Conservation (phyloP, 1,140 invertebrate species). For the Ctenoplectra terminalis region DNA sequence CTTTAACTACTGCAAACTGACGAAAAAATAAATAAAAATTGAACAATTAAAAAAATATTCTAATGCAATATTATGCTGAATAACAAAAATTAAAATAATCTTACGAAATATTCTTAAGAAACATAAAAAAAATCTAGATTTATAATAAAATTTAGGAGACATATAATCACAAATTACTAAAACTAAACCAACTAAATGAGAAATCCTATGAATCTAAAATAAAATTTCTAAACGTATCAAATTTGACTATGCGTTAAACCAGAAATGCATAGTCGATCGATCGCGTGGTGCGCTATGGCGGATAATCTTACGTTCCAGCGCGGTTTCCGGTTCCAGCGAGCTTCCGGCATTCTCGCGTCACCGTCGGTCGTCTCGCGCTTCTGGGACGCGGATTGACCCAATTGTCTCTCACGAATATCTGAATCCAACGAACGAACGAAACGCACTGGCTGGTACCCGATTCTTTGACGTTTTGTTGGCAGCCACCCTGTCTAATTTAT, state of each 20-base stretch:
- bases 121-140: too few relatives aligned
- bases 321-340: slow-evolving; percentile 40
- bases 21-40: too few relatives aligned
- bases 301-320: slow-evolving; percentile 24
- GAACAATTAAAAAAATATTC: too few relatives aligned
- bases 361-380: not conserved
- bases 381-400: slow-evolving; percentile 54
- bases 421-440: not conserved
- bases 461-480: slow-evolving; percentile 39
- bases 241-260: not conserved
- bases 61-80: too few relatives aligned
- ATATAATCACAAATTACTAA: too few relatives aligned
- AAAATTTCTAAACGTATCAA: too few relatives aligned
- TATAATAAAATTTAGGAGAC: too few relatives aligned
- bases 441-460: slow-evolving; percentile 4
- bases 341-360: slow-evolving; percentile 37
- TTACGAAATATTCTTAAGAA: too few relatives aligned
- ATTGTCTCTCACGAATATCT: slow-evolving; percentile 21
- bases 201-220: too few relatives aligned
- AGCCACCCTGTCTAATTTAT: slow-evolving; percentile 34
- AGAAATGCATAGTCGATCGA: not conserved
- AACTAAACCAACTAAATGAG: too few relatives aligned
- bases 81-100: too few relatives aligned
- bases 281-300: not conserved
- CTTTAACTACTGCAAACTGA: too few relatives aligned